A percentile compares a stretch with the other conserved stretches of the same genome.
Evolutionary conservation across 2,888 invertebrate species (phyloP).

Genomic region (Slavum lentiscoides): DNA sequence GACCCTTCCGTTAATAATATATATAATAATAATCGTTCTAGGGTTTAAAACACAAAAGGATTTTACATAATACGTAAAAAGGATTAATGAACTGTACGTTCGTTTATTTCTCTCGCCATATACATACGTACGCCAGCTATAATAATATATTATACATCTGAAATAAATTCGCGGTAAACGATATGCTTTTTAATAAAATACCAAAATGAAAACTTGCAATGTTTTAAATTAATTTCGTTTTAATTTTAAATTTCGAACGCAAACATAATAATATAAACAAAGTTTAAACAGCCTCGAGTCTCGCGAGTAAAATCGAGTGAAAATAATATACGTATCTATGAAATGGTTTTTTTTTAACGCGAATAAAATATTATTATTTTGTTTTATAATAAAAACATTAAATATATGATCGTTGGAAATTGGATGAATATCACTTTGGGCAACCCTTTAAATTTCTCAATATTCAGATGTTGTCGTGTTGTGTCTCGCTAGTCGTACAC

Average conservation of each 20-base stretch:
- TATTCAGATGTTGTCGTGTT: too few relatives aligned
- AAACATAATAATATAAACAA: too few relatives aligned
- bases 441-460: too few relatives aligned
- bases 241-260: neutral
- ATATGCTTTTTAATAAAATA: slow-evolving; percentile 2
- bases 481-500: too few relatives aligned
- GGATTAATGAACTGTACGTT: neutral
- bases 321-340: neutral
- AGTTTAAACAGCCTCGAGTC: neutral
- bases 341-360: too few relatives aligned
- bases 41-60: neutral
- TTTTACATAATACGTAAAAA: neutral
- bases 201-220: slow-evolving; percentile 4
- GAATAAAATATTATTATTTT: too few relatives aligned
- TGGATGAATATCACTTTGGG: too few relatives aligned
- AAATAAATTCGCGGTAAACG: neutral
- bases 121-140: too few relatives aligned
- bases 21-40: slow-evolving; percentile 9
- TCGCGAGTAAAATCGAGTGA: neutral
- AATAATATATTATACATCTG: neutral
- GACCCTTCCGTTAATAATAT: neutral
- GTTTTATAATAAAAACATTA: too few relatives aligned
- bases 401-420: too few relatives aligned
- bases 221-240: neutral
- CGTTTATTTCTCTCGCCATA: neutral